A percentile compares a stretch with the other conserved stretches of the same genome.
Conservation (phyloP, 2,888 invertebrate genomes). For the Pristionchus mayeri region DNA sequence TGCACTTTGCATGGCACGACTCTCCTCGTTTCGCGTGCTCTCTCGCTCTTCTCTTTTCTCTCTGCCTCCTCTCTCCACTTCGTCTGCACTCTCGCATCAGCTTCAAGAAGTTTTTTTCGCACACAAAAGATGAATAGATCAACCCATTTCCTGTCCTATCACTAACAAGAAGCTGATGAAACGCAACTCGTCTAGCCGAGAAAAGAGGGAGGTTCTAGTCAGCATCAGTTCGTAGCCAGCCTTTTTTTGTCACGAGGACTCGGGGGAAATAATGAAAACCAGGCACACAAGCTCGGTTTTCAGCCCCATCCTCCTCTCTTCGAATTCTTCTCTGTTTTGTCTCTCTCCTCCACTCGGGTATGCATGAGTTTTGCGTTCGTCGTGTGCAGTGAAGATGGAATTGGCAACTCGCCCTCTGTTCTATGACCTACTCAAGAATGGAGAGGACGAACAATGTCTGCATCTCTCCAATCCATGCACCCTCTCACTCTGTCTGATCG, state of each 20-base stretch:
- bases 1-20: background rate
- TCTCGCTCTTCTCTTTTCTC: too few species aligned
- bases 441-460: too few species aligned
- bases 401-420: background rate
- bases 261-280: background rate
- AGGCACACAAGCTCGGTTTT: background rate
- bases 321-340: background rate
- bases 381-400: background rate
- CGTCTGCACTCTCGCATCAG: too few species aligned
- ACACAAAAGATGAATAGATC: too few species aligned
- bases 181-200: background rate
- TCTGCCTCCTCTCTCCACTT: too few species aligned
- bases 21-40: too few species aligned
- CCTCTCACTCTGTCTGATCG: background rate
- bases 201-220: background rate
- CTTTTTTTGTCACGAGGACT: background rate
- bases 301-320: background rate
- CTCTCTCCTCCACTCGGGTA: background rate
- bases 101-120: too few species aligned
- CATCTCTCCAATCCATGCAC: conserved; percentile 13
- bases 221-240: background rate
- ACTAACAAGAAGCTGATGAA: background rate
- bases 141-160: background rate
- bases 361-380: background rate
- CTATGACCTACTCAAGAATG: background rate